A percentile compares a stretch with the other conserved stretches of the same genome.
Conservation (phyloP, 2,797 vertebrate genomes). For the Podarcis lilfordi region DNA sequence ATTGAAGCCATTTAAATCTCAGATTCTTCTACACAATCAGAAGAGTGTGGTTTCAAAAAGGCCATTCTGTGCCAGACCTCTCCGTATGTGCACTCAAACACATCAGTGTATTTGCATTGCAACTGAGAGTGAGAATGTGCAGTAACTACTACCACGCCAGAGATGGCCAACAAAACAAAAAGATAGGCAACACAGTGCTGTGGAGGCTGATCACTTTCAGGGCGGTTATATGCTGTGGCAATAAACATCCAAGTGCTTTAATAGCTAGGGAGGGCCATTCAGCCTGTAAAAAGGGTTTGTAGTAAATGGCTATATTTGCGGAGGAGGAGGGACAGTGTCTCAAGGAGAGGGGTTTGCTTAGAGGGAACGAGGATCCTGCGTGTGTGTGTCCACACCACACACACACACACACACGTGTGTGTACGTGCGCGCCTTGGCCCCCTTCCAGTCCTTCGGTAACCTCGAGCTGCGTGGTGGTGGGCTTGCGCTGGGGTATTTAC, state of each 20-base stretch:
- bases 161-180: background rate
- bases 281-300: background rate
- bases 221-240: background rate
- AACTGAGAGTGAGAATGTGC: background rate
- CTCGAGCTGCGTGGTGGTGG: constrained; percentile 42
- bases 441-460: constrained; percentile 20
- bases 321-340: background rate
- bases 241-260: background rate
- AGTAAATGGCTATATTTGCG: background rate
- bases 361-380: background rate
- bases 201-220: background rate
- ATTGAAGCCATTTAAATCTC: background rate
- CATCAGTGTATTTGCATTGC: background rate
- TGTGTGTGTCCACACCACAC: background rate
- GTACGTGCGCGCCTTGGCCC: background rate
- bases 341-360: background rate
- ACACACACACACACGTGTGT: background rate
- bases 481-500: constrained; percentile 79
- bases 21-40: background rate
- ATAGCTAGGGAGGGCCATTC: background rate
- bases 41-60: background rate
- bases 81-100: no score
- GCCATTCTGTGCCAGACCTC: background rate
- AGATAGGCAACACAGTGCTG: no score
- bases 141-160: background rate